Evolutionary conservation across 53 echinoderm and acorn worm genomes (phyloP), one percentile per base, ranked within the genome.

Genomic region (Mesocentrotus franciscanus): DNA sequence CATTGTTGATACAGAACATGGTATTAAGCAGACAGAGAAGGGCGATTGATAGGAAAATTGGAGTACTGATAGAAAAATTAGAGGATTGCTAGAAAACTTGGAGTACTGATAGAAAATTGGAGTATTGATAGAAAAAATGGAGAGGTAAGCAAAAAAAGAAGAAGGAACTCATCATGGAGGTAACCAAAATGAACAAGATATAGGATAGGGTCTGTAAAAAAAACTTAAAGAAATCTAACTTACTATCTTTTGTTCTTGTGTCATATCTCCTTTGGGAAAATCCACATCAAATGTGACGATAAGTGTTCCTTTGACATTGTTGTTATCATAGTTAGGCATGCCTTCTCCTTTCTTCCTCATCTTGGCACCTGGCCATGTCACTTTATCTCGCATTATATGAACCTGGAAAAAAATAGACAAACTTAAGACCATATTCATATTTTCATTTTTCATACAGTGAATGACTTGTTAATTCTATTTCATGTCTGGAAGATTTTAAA

Each of bases 301-400:
- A 11, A 99, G 96, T 56, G 96, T 97, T 95, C 99, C 99, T 91
- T 36, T 90, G 61, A 94, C 83, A 60, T 97, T 96, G 71, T 99
- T 99, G 89, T 99, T 99, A 20, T 99, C 99, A 90, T 99, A 99
- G 85, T 97, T 97, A n/a, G 99, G 99, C 99, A 99, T 99, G 15
- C 99, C 99, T 90, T 99, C 99, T 1, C 95, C 96, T 78, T 96
- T 97, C 75, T 99, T 99, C 92, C 97, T 95, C 98, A 99, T 99
- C 74, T 97, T 97, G 58, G 99, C 98, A 92, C 98, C 99, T 17
- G 99, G 99, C 99, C 99, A 99, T 56, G 99, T 99, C 11, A 99
- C 95, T 96, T 99, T 99, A 78, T 99, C 99, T 94, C 99, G 90
- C 39, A 97, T 93, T 71, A 99, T 95, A 81, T 97, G 87, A 16